Base-by-base conservation (phyloP, 2,113 vertebrate species). In the Brachyhypopomus gauderio region DNA sequence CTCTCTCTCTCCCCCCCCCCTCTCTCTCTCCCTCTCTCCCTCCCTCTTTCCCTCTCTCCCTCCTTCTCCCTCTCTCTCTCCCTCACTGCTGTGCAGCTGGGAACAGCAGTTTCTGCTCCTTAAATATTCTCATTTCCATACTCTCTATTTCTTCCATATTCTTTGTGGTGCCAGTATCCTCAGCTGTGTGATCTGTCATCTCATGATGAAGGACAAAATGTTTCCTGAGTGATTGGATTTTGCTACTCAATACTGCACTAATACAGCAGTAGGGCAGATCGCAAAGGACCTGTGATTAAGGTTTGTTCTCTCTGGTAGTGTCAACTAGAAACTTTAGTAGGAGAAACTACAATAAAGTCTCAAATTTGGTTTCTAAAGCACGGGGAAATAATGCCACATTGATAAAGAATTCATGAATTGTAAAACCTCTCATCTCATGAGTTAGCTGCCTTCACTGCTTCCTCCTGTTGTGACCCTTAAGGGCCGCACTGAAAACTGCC, bases 71-170 rank as follows among this genome's bases (percentile, higher is more conserved):
- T 69, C 17, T 17, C 64, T 22, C 19, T 20, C 19, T 69, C 16
- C 27, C 17, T 64, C 14, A 41, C 4, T 7, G 12, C 17, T 62
- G 45, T 17, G 0, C 48, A 30, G 64, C 34, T 67, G 70, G 79
- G 75, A 72, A 72, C 72, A 30, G 52, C 27, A 69, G 45, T 78
- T 78, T 70, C n/a, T 56, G 41, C 58, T 76, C 74, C 22, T 52
- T 52, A 63, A 77, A 77, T 11, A 8, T 78, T 69, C 64, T 55
- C 17, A 72, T 67, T 79, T 70, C 20, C 22, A 23, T 27, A 52
- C 17, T 74, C 16, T 7, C 30, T 23, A 58, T 71, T n/a, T n/a
- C n/a, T 30, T 2, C 30, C 55, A 34, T 20, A 64, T 6, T 3
- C 22, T 52, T 34, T 22, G 16, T 55, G 4, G 9, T 67, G 52